These are phyloP conservation scores for Trichogramma pretiosum DNA, from an alignment of 1,140 invertebrate genomes.

Conservation along the genomic window DNA sequence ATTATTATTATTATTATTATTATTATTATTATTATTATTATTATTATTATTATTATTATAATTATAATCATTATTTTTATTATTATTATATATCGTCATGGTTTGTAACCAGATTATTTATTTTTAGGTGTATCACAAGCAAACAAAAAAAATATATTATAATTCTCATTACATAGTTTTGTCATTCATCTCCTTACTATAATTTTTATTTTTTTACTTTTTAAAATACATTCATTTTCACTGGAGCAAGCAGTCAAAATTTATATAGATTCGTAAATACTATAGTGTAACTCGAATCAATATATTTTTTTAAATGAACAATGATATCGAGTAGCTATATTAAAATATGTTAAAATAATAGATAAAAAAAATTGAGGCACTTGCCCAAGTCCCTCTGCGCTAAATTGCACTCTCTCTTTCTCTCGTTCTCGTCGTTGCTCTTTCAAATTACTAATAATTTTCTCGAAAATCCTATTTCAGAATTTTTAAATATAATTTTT, in stretches of 20 bases:
- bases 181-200: background rate
- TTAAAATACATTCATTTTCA: conserved; percentile 17
- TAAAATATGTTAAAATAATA: conserved; percentile 23
- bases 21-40: too few species aligned
- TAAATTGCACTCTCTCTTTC: conserved; percentile 18
- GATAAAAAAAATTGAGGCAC: conserved; percentile 30
- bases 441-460: conserved; percentile 8
- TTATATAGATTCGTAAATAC: too few species aligned
- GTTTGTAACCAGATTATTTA: conserved; percentile 21
- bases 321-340: too few species aligned
- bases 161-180: conserved; percentile 15
- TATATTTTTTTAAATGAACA: too few species aligned
- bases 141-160: conserved; percentile 21
- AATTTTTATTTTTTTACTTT: conserved; percentile 19
- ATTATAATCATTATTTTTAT: too few species aligned
- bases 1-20: too few species aligned
- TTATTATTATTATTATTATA: too few species aligned
- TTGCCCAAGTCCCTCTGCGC: conserved; percentile 32
- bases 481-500: conserved; percentile 16
- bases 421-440: conserved; percentile 10
- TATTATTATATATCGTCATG: conserved; percentile 25
- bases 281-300: too few species aligned
- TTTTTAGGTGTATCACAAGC: conserved; percentile 17
- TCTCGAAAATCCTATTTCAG: too few species aligned
- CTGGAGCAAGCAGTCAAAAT: too few species aligned